phyloP scores from a whole-genome alignment of 2,888 invertebrate genomes.

The Physocephala rufipes region DNA sequence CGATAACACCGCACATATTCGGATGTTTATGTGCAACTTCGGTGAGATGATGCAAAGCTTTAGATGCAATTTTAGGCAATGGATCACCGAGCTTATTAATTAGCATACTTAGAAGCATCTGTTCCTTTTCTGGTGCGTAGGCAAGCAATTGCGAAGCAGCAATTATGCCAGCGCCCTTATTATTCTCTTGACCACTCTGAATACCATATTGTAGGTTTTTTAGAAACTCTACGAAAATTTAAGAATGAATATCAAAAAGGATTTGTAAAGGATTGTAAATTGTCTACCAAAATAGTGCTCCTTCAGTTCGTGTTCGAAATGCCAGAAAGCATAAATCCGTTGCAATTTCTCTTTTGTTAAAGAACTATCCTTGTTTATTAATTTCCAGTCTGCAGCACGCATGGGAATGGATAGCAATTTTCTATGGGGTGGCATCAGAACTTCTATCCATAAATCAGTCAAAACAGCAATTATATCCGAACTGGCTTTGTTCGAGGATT shows the following conservation, averaged over 20 bases:
- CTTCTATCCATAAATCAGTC: slow-evolving; percentile 62
- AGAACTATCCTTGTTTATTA: slow-evolving; percentile 53
- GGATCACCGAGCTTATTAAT: slow-evolving; percentile 98
- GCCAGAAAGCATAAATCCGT: slow-evolving; percentile 80
- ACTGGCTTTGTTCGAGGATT: slow-evolving; percentile 63
- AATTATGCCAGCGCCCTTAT: slow-evolving; percentile 59
- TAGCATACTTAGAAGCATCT: slow-evolving; percentile 76
- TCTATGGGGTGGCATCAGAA: slow-evolving; percentile 61
- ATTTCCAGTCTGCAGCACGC: slow-evolving; percentile 64
- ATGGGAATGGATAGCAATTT: slow-evolving; percentile 60
- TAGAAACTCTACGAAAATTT: slow-evolving; percentile 53
- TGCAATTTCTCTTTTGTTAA: slow-evolving; percentile 71
- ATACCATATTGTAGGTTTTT: slow-evolving; percentile 63
- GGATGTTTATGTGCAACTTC: slow-evolving; percentile 86
- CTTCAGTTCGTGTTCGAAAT: slow-evolving; percentile 89
- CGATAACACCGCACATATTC: slow-evolving; percentile 89
- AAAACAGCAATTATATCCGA: slow-evolving; percentile 60
- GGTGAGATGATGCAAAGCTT: slow-evolving; percentile 84
- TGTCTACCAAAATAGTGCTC: slow-evolving; percentile 74
- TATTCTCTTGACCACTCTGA: slow-evolving; percentile 63
- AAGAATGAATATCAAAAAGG: slow-evolving; percentile 26
- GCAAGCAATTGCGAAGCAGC: slow-evolving; percentile 57
- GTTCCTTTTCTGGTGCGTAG: slow-evolving; percentile 64
- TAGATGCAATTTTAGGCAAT: slow-evolving; percentile 79
- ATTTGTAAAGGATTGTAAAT: background rate